Conservation (phyloP, 2,888 invertebrate species). For the Agrochola macilenta region DNA sequence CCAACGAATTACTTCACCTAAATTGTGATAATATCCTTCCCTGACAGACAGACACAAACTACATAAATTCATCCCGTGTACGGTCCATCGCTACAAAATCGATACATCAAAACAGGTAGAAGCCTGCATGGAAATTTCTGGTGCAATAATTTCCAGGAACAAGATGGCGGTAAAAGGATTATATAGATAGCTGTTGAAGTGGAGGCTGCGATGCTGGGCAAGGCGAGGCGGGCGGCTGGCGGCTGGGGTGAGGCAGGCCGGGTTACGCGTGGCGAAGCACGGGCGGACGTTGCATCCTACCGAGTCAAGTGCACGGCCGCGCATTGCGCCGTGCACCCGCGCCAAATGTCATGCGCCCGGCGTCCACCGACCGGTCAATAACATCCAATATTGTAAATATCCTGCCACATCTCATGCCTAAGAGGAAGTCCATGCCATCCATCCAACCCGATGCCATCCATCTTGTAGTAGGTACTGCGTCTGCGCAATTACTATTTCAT, state of each 20-base stretch:
- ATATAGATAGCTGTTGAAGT: conserved; percentile 62
- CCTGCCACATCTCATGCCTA: conserved; percentile 40
- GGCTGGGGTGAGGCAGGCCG: conserved; percentile 62
- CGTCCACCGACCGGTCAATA: conserved; percentile 83
- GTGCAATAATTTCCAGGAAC: conserved; percentile 64
- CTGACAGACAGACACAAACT: background rate
- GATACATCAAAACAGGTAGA: conserved; percentile 24
- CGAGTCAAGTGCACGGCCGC: conserved; percentile 88
- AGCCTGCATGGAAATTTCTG: conserved; percentile 51
- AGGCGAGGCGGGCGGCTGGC: conserved; percentile 47
- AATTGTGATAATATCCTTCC: background rate
- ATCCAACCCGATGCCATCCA: conserved; percentile 14
- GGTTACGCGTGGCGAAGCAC: conserved; percentile 76
- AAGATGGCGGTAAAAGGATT: conserved; percentile 74
- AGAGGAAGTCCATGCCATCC: conserved; percentile 6
- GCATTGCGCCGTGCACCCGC: conserved; percentile 81
- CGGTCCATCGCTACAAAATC: conserved; percentile 13
- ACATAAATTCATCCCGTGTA: background rate
- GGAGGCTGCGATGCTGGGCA: conserved; percentile 64
- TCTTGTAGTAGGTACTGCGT: conserved; percentile 14
- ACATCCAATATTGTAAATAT: conserved; percentile 61
- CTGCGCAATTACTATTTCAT: conserved; percentile 17
- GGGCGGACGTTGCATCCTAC: conserved; percentile 85
- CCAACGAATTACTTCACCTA: background rate
- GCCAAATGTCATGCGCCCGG: conserved; percentile 82